Base-by-base conservation (phyloP, 2,888 invertebrate genomes). In the Diabrotica balteata region DNA sequence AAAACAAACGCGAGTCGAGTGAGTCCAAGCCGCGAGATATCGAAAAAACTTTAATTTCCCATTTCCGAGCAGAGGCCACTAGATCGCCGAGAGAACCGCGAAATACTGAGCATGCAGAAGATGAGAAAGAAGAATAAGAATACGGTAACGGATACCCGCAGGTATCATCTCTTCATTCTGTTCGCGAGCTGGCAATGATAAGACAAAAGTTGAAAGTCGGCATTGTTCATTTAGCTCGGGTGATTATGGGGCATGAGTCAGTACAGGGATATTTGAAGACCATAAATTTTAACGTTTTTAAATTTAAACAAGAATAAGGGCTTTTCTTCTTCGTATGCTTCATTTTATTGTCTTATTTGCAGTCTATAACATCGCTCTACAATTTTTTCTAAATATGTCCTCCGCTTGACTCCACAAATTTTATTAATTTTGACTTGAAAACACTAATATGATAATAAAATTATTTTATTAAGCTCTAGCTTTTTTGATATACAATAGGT, bases 71-170 rank as follows among this genome's bases (percentile, higher is more conserved):
- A 52, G 64, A 32, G 32, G 3, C 32, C 32, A 59, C 64, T 64
- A 64, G 64, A 64, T 64, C 58, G 64, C 52, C 51, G 45, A 45
- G 52, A 64, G 64, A 64, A 64, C 45, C 64, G 64, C 64, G 67
- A 67, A 69, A 66, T 65, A 66, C 69, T 72, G 63, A 67, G 60
- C 63, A 64, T 49, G 63, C 59, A 62, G 67, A 67, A 60, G 59
- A 63, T 47, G 44, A 59, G 11, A 55, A 63, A 58, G 67, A 67
- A 59, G 47, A 50, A 57, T 46, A 66, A 42, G 42, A 63, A 52
- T 49, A 55, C 62, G 53, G 49, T 44, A 53, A 57, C 59, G 53
- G 55, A 44, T 58, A 52, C 43, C 46, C 59, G 10, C 58, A 65
- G 63, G 61, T 69, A 66, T 66, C 69, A 69, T 69, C 62, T 61